phyloP scores from a whole-genome alignment of 2,113 vertebrate species.

The Saguinus midas region DNA sequence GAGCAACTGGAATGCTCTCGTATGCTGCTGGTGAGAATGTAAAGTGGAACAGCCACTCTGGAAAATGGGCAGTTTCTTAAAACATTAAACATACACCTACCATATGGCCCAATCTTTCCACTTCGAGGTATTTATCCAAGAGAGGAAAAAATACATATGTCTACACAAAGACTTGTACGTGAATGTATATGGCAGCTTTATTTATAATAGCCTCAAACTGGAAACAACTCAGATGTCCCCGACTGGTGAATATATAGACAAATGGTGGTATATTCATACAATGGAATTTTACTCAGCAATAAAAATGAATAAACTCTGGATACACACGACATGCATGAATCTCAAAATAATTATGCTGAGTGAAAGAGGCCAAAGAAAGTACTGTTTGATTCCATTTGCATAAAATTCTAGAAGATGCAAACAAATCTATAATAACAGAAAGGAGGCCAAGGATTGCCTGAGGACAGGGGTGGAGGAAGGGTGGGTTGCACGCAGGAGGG shows the following conservation, averaged over 20 bases:
- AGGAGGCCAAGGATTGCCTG: neutral
- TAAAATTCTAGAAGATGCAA: neutral
- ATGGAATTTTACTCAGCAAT: neutral
- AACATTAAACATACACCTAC: neutral
- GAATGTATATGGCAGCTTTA: neutral
- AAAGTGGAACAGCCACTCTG: neutral
- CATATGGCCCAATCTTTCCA: neutral
- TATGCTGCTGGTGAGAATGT: fast-evolving
- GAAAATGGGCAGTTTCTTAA: neutral
- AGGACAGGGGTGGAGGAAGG: neutral
- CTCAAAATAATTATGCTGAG: neutral
- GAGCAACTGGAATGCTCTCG: neutral
- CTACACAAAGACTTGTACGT: neutral
- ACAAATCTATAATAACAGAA: neutral
- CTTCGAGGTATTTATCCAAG: neutral
- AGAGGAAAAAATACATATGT: neutral
- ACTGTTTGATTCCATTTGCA: neutral
- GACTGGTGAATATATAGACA: neutral
- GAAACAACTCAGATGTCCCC: neutral
- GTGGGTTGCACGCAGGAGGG: neutral
- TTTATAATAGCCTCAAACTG: neutral
- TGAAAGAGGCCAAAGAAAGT: neutral
- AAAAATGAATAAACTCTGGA: neutral
- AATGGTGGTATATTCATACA: neutral
- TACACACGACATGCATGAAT: neutral